phyloP scores from a whole-genome alignment of 2,113 vertebrate species.

The Grallaria varia region DNA sequence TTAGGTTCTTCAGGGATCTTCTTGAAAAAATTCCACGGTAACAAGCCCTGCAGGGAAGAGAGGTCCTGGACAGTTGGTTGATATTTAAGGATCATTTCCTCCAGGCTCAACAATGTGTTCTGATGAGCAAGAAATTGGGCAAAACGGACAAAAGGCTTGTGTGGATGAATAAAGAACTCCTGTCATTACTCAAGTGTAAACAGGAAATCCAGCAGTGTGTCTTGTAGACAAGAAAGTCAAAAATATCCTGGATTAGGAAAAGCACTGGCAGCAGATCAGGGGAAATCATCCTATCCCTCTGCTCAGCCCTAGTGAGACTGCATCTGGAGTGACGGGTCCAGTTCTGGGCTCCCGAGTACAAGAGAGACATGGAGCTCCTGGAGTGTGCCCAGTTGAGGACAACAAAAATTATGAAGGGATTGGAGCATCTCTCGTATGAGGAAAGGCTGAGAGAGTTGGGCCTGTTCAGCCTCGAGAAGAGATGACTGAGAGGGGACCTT shows the following conservation, averaged over 20 bases:
- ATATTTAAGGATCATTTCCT: neutral
- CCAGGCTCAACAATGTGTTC: too few species aligned
- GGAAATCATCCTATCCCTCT: neutral
- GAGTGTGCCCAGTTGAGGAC: neutral
- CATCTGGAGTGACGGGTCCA: neutral
- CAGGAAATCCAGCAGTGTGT: neutral
- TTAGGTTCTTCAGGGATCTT: neutral
- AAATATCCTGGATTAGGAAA: neutral
- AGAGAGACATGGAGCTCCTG: neutral
- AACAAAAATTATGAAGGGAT: neutral
- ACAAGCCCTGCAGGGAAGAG: neutral
- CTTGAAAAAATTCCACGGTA: neutral
- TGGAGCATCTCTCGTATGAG: neutral
- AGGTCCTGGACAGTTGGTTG: neutral
- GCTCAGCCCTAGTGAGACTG: neutral
- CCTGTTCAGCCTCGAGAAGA: neutral
- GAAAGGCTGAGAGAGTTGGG: neutral
- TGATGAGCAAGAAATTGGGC: neutral
- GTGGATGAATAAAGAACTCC: neutral
- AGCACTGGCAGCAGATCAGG: accelerated
- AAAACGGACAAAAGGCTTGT: neutral
- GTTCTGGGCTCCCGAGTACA: neutral
- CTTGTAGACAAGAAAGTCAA: neutral
- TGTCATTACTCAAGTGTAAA: neutral
- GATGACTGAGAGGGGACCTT: neutral